Evolutionary conservation across 35 echinoderm and acorn worm genomes (phyloP), one percentile per base, ranked within the genome.

Genomic region (Ophiothrix spiculata): DNA sequence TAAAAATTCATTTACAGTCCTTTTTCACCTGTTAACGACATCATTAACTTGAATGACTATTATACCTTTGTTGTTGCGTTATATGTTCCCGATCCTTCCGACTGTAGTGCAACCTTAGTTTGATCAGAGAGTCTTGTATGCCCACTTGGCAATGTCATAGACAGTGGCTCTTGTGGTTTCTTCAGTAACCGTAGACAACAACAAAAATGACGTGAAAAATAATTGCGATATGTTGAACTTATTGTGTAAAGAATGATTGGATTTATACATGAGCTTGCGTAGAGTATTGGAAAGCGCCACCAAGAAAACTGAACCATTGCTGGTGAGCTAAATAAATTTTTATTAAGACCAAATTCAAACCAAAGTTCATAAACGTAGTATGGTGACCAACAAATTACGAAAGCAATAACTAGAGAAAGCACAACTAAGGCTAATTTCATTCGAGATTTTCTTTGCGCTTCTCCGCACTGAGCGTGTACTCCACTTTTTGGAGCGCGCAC

Each of bases 361-460:
- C 42, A 69, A 12, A 69, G 23, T 10, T 15, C 60, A 28, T 69
- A 69, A 25, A 69, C 25, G 19, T 69, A 69, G 23, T 69, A n/a
- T 15, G 60, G 8, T 25, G 60, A 69, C 60, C 60, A 49, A n/a
- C 60, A 69, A 10, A 69, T 49, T 15, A 69, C 60, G 25, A 69
- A 69, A 15, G 60, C 60, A 69, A 69, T n/a, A 12, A 69, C 60
- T 15, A 69, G 60, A 4, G 60, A 69, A 15, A 69, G 60, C 17
- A 69, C 60, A 10, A 69, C 60, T 15, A 69, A 28, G 60, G 60
- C 60, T 69, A 69, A 69, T 69, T 69, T 69, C 60, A 69, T 69
- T n/a, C 60, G 60, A 28, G 60, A 69, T n/a, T 25, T 69, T 69
- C 60, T 69, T 69, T 69, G 60, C 8, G 60, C 60, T 69, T 69